Base-by-base conservation (phyloP, 1,140 invertebrate species). In the Drosophila sturtevanti region DNA sequence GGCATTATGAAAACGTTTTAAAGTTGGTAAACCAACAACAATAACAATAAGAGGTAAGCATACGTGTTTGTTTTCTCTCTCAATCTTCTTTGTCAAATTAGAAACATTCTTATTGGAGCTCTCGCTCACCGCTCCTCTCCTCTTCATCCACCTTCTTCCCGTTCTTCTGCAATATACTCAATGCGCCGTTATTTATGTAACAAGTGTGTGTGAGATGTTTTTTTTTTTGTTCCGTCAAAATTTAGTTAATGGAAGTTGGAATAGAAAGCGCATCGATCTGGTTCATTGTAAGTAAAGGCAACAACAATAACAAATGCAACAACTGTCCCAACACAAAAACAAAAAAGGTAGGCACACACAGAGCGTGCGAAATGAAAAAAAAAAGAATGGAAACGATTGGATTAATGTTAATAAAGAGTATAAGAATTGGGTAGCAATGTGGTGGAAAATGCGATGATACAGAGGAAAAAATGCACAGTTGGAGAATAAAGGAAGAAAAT, bases 141-240 rank as follows among this genome's bases (percentile, higher is more conserved):
- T 65, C 82, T 81, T 86, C 70, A 78, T 87, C 70, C 87, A 78
- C 63, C 65, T 78, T 62, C 75, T 87, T 51, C 74, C 72, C 59
- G 62, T 82, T 77, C 69, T 72, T 60, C 72, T 76, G 68, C 62
- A 79, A 74, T 70, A 82, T 67, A 84, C 84, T 89, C 79, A 69
- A 77, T 89, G 82, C 77, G 84, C 84, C 84, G 79, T 89, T 87
- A 84, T 89, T 87, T 87, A 87, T 89, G 77, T 87, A 87, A 87
- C 84, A 87, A 89, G 84, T 89, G 84, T 87, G 72, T 72, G 81
- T 81, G 81, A 65, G 64, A 68, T 58, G 63, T 61, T 61, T 63
- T 48, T 52, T 27, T 60, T 7, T 18, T 18, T 60, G n/a, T 62
- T 31, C 55, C 58, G 18, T 41, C 66, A 41, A 48, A 24, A 62